Percentiles rank a stretch among this genome's conserved stretches.
Conservation (phyloP, 2,888 invertebrate species). For the Scaptomyza tumidula region DNA sequence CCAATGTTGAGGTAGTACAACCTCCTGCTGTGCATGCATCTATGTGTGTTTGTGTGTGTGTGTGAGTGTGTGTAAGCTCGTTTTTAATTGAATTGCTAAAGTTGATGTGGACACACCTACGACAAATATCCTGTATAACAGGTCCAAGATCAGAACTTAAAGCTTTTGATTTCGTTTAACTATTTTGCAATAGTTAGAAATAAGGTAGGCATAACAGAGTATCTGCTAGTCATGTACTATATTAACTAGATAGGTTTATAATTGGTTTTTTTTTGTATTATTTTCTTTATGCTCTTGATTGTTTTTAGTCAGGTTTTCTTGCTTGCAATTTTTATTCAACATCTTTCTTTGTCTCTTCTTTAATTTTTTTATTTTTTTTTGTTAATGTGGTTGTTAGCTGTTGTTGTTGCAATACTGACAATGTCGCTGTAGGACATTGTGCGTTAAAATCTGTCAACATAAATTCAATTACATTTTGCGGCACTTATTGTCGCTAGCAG, state of each 20-base stretch:
- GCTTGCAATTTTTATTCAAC: slow-evolving; percentile 29
- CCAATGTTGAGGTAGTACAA: slow-evolving; percentile 2
- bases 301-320: slow-evolving; percentile 7
- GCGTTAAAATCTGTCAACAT: slow-evolving; percentile 80
- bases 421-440: slow-evolving; percentile 75
- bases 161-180: too few species aligned
- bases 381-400: slow-evolving; percentile 1
- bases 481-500: slow-evolving; percentile 21
- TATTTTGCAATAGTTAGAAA: too few species aligned
- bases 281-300: slow-evolving; percentile 1
- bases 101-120: slow-evolving; percentile 8
- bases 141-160: too few species aligned
- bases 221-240: not conserved
- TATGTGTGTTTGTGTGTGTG: not conserved
- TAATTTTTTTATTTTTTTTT: not conserved
- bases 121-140: not conserved
- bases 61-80: slow-evolving; percentile 2
- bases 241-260: not conserved
- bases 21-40: slow-evolving; percentile 3
- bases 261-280: not conserved
- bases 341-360: slow-evolving; percentile 15
- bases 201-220: not conserved
- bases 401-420: slow-evolving; percentile 49
- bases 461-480: slow-evolving; percentile 75
- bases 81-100: slow-evolving; percentile 47